Conservation (phyloP, 2,797 vertebrate genomes). For the Ispidina lecontei region DNA sequence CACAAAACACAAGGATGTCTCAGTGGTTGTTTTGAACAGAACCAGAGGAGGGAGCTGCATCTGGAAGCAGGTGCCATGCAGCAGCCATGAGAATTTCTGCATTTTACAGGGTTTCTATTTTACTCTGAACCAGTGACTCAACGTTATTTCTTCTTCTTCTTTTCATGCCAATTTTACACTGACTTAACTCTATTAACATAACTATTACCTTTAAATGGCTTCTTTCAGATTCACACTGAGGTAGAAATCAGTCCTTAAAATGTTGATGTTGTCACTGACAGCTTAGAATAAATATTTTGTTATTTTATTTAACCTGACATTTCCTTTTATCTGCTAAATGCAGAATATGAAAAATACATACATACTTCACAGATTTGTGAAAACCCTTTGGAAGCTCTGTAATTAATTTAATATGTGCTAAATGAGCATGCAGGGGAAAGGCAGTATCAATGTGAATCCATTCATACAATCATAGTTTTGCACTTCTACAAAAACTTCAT, state of each 20-base stretch:
- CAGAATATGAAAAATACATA: background rate
- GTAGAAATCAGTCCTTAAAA: conserved; percentile 2
- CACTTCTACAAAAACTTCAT: background rate
- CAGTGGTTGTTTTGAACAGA: background rate
- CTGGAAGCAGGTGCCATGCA: background rate
- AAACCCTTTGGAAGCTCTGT: background rate
- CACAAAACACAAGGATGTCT: background rate
- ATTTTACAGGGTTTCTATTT: background rate
- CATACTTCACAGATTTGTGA: background rate
- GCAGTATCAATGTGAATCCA: background rate
- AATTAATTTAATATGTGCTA: background rate
- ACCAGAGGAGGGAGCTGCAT: background rate
- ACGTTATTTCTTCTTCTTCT: conserved; percentile 4
- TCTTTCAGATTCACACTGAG: background rate
- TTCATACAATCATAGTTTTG: background rate
- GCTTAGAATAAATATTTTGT: background rate
- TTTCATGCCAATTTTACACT: conserved; percentile 9
- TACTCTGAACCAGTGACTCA: background rate
- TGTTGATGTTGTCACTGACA: background rate
- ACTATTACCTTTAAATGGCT: background rate
- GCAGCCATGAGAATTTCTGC: background rate
- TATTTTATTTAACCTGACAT: background rate
- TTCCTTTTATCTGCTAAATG: background rate
- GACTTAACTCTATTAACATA: conserved; percentile 24
- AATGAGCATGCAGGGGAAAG: background rate